Percentiles rank a stretch among this genome's conserved stretches.
These are phyloP conservation scores for Vimba vimba DNA, from an alignment of 2,113 vertebrate species.

Conservation along the genomic window DNA sequence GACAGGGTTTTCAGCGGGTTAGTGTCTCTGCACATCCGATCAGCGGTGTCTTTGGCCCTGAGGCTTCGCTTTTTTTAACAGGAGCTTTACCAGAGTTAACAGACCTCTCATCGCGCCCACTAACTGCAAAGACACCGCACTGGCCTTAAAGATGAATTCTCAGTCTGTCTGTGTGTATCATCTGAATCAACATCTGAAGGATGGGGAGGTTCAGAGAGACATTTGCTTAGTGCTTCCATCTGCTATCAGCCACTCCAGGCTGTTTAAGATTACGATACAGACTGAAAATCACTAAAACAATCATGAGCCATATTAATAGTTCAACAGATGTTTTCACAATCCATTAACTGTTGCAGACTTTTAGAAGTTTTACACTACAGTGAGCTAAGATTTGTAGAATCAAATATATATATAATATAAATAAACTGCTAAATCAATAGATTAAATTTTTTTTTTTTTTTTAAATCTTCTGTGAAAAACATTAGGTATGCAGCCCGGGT, in stretches of 20 bases:
- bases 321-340: background rate
- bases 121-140: slow-evolving; percentile 5
- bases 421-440: background rate
- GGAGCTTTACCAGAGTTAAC: slow-evolving; percentile 27
- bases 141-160: slow-evolving; percentile 36
- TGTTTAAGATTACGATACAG: slow-evolving; percentile 4
- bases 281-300: background rate
- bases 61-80: slow-evolving; percentile 24
- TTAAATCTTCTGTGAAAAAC: background rate
- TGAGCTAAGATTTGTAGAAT: background rate
- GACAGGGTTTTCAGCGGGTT: slow-evolving; percentile 24
- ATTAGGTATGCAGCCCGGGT: background rate
- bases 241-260: background rate
- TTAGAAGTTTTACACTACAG: background rate
- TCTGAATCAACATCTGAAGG: slow-evolving; percentile 25
- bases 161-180: background rate
- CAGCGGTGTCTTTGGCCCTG: slow-evolving; percentile 7
- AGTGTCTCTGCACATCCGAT: slow-evolving; percentile 39
- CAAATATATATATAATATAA: background rate
- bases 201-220: background rate
- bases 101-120: slow-evolving; percentile 11
- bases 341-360: background rate
- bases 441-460: too few relatives aligned
- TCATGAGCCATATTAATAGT: slow-evolving; percentile 5
- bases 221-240: slow-evolving; percentile 42